These are phyloP conservation scores for Isaurus tuberculatus DNA, from an alignment of 92 coral and sea anemone genomes.

Conservation along the genomic window DNA sequence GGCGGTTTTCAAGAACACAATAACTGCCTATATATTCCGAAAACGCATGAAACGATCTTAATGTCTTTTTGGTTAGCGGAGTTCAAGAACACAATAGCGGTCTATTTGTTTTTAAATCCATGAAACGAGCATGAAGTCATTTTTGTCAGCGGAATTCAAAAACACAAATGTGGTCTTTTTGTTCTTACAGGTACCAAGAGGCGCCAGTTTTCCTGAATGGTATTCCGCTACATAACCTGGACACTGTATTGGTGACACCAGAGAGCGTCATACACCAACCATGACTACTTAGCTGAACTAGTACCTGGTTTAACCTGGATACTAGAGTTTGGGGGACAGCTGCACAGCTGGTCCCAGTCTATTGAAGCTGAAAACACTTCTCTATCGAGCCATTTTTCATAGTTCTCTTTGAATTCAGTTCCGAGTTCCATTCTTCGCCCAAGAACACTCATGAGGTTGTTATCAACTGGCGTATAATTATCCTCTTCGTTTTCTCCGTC, in stretches of 20 bases:
- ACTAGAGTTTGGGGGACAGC: conserved; percentile 54
- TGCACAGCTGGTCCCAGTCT: conserved; percentile 99
- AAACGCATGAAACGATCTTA: background rate
- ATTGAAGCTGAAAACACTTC: conserved; percentile 95
- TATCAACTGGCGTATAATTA: conserved; percentile 78
- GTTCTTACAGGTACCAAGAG: background rate
- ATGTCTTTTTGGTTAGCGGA: background rate
- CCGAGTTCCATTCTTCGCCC: conserved; percentile 88
- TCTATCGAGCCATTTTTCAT: conserved; percentile 96
- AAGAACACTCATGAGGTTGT: conserved; percentile 84
- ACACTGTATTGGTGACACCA: background rate
- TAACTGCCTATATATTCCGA: no score
- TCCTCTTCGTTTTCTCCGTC: conserved; percentile 66
- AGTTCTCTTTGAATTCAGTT: conserved; percentile 90
- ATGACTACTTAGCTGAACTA: background rate
- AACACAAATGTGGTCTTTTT: background rate
- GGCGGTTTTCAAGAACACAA: background rate
- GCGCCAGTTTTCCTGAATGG: background rate
- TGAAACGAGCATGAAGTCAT: background rate
- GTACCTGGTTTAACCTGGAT: background rate
- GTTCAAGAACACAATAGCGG: background rate
- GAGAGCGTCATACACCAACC: background rate
- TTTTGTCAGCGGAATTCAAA: background rate
- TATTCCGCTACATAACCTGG: background rate
- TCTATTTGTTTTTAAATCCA: background rate